A percentile compares a stretch with the other conserved stretches of the same genome.
These are phyloP conservation scores for Theretra japonica DNA, from an alignment of 2,888 invertebrate species.

Conservation along the genomic window DNA sequence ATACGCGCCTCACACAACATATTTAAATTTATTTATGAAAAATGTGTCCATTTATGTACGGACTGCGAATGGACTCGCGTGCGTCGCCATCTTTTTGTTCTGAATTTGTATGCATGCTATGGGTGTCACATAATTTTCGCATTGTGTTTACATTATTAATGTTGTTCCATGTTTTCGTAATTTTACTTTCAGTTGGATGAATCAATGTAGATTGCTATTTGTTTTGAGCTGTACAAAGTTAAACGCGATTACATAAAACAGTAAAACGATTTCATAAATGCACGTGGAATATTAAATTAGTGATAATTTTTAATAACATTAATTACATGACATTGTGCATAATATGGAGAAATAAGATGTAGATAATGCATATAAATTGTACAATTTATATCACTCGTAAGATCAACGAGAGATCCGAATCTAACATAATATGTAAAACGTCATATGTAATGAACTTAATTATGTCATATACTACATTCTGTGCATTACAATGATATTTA, in stretches of 20 bases:
- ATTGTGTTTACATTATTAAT: constrained; percentile 11
- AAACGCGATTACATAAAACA: no score
- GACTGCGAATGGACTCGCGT: constrained; percentile 30
- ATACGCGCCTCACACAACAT: constrained; percentile 58
- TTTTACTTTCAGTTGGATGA: neutral
- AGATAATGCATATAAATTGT: neutral
- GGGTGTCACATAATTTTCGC: constrained; percentile 28
- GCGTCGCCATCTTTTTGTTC: constrained; percentile 21
- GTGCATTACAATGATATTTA: neutral
- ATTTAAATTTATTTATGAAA: constrained; percentile 73
- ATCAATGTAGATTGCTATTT: neutral
- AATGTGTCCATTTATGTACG: constrained; percentile 49
- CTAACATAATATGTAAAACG: neutral
- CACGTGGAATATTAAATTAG: no score
- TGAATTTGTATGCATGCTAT: constrained; percentile 18
- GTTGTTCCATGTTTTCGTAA: neutral
- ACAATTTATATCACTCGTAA: neutral
- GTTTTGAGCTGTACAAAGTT: no score
- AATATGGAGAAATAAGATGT: neutral
- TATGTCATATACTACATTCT: constrained; percentile 9
- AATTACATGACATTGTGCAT: neutral
- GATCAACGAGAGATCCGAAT: constrained; percentile 1
- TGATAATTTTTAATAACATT: neutral
- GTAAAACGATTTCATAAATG: no score
- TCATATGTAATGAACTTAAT: neutral